Base-by-base conservation (phyloP, 2,113 vertebrate species). In the Pterophyllum scalare region DNA sequence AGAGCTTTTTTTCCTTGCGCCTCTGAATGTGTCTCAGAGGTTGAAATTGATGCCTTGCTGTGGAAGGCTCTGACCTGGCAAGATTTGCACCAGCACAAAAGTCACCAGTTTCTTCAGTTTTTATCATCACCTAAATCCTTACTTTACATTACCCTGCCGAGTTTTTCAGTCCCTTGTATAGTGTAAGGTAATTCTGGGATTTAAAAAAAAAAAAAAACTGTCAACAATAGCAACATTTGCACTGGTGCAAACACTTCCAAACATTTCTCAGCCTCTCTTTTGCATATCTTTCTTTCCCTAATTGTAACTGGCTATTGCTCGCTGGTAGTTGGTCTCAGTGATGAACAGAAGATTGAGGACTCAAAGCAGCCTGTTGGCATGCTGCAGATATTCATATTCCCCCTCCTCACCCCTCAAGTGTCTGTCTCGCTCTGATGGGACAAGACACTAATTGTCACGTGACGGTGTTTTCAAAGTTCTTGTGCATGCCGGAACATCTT, bases 1-100 rank as follows among this genome's bases (percentile, higher is more conserved):
- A 82, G 82, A 91, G 86, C 77, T 78, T 76, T 89, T 90, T 93
- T 89, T 81, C 35, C 86, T 82, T 70, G 15, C 81, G 82, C 79
- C 85, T 87, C 74, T 82, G 62, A 67, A 33, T 70, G 83, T 33
- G 74, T 83, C 67, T 72, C 58, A 35, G 89, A 90, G 88, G 86
- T 64, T 28, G 60, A 87, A 84, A 87, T 84, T 7, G 20, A 82
- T 84, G 90, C 81, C 79, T 83, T 22, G 24, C 76, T 83, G 77
- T 79, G 61, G 77, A 81, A 84, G 59, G 76, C 85, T 90, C 87
- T 83, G 74, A 88, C 77, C 82, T 85, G 87, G 75, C 88, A 70
- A 93, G 59, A 89, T 89, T 94, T 94, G 89, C 92, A 94, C 92
- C 93, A 94, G 94, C 93, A 93, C 79, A 93, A 92, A 87, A 81